These are phyloP conservation scores for Rafetus swinhoei DNA, from an alignment of 2,113 vertebrate species.

Conservation along the genomic window DNA sequence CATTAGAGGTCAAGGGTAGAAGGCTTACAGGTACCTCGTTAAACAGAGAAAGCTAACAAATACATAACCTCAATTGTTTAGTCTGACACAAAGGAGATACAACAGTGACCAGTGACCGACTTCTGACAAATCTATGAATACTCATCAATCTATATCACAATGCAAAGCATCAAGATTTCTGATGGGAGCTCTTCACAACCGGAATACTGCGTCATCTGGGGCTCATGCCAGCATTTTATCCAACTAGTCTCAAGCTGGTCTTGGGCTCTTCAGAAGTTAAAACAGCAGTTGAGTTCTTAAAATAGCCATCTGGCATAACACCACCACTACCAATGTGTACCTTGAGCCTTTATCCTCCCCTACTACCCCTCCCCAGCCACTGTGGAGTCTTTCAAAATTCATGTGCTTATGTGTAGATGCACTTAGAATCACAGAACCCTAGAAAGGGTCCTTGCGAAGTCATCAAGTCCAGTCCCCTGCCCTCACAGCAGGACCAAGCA, in stretches of 20 bases:
- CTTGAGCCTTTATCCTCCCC: conserved; percentile 30
- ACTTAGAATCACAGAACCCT: not conserved
- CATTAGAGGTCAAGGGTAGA: conserved; percentile 34
- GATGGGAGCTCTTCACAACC: not conserved
- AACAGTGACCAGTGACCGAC: not conserved
- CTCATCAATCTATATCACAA: not conserved
- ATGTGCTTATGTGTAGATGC: conserved; percentile 35
- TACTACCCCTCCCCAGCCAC: not conserved
- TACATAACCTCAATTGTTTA: conserved; percentile 2
- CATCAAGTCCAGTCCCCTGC: no score
- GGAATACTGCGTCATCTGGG: conserved; percentile 31
- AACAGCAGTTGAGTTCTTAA: conserved; percentile 1
- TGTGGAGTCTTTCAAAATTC: conserved; percentile 53
- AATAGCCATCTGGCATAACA: not conserved
- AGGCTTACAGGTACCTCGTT: conserved; percentile 34
- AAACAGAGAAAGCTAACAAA: not conserved
- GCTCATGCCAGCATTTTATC: conserved; percentile 10
- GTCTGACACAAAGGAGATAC: not conserved
- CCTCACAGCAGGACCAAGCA: no score
- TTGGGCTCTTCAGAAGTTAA: conserved; percentile 52
- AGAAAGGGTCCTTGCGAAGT: no score
- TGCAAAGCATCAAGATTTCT: not conserved
- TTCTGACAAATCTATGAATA: not conserved
- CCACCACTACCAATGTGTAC: not conserved
- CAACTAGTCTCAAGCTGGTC: conserved; percentile 31